Base-by-base conservation (phyloP, 2,113 vertebrate genomes). In the Corythornis madagascariensis region DNA sequence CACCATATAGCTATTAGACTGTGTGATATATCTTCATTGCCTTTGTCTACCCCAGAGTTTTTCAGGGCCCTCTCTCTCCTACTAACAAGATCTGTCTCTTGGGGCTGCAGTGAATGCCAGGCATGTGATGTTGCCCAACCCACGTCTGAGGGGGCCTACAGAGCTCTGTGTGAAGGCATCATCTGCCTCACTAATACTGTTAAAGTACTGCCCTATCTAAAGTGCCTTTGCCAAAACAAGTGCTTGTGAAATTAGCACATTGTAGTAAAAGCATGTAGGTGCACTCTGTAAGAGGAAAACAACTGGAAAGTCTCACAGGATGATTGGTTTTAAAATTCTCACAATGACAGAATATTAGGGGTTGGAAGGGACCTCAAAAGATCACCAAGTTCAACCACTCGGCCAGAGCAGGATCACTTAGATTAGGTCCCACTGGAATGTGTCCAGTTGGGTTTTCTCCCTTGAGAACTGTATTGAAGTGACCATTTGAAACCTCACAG, bases 21-120 rank as follows among this genome's bases (percentile, higher is more conserved):
- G 0, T 29, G 48, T 1, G 8, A 38, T 9, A 3, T 6, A 5
- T 8, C 22, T 66, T 47, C 16, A 1, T 11, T 57, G 59, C 18
- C 25, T 69, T 63, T 55, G 52, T 11, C 43, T 53, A 14, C 17
- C 3, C 43, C 25, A 52, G 40, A 43, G 14, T 29, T 65, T 83
- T 81, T 48, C 60, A 55, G 50, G 59, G 22, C 29, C 31, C 38
- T 35, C 25, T 45, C 65, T 35, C 25, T 45, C 65, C 13, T 31
- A 61, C 25, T 10, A 18, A 43, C 40, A 29, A 52, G 33, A 8
- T 45, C 33, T 6, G 2, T 78, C 52, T 87, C 25, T 29, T 0
- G 1, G 19, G 33, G 38, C 31, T 0, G 0, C 22, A 43, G 10
- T 0, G 6, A 55, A 13, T 1, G 7, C 33, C 26, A 4, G 15